phyloP scores from a whole-genome alignment of 2,888 invertebrate species.

The Phymatocera aterrima region DNA sequence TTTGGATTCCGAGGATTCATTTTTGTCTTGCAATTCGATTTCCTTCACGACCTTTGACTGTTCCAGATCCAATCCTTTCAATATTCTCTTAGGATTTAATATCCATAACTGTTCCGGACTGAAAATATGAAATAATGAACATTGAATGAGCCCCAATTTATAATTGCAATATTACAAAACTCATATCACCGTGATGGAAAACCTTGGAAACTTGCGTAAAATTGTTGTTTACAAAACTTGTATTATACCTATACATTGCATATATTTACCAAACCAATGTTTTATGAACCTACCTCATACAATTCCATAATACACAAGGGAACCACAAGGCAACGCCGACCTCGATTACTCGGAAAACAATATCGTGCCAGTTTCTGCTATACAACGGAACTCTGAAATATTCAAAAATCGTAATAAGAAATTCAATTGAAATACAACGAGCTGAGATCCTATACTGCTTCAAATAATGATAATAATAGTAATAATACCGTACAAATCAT shows the following conservation, averaged over 20 bases:
- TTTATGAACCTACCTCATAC: conserved; percentile 81
- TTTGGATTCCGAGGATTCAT: conserved; percentile 50
- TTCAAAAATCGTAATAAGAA: too few species aligned
- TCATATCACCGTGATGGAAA: not conserved
- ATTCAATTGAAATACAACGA: not conserved
- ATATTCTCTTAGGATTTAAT: conserved; percentile 91
- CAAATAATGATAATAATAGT: not conserved
- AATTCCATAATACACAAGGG: conserved; percentile 97
- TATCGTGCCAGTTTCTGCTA: conserved; percentile 94
- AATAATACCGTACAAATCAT: conserved; percentile 23
- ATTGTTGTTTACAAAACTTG: not conserved
- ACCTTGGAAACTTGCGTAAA: not conserved
- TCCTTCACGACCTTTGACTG: conserved; percentile 67
- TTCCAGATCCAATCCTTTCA: conserved; percentile 79
- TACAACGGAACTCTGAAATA: conserved; percentile 86
- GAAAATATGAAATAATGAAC: conserved; percentile 38
- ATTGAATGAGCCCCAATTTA: too few species aligned
- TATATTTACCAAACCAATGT: not conserved
- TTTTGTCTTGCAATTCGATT: conserved; percentile 69
- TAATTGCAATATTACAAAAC: conserved; percentile 18
- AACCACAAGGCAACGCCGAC: conserved; percentile 97
- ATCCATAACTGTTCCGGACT: conserved; percentile 94
- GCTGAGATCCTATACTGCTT: not conserved
- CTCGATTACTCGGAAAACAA: conserved; percentile 93
- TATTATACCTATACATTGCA: not conserved